A percentile compares a stretch with the other conserved stretches of the same genome.
Conservation (phyloP, 2,888 invertebrate species). For the Ecdyonurus torrentis region DNA sequence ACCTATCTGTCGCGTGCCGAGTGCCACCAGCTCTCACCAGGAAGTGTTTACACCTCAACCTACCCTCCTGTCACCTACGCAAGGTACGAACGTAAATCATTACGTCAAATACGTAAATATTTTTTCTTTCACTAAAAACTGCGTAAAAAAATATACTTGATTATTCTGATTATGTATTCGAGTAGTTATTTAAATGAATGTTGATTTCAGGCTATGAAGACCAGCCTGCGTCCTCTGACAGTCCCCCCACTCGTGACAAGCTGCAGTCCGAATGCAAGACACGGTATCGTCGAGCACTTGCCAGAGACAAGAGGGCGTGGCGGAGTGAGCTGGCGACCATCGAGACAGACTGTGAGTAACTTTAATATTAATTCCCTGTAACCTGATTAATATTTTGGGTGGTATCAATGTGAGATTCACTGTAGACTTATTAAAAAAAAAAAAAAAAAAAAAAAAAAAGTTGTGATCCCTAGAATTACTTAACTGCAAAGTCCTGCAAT, state of each 20-base stretch:
- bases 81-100: too few relatives aligned
- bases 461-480: too few relatives aligned
- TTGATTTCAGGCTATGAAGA: slow-evolving; percentile 40
- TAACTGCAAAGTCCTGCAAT: too few relatives aligned
- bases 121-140: neutral
- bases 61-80: slow-evolving; percentile 20
- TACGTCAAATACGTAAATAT: too few relatives aligned
- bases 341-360: neutral
- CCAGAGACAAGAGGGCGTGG: slow-evolving; percentile 18
- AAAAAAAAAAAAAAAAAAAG: too few relatives aligned
- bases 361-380: too few relatives aligned
- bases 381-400: neutral
- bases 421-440: neutral
- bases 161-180: neutral
- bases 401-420: neutral
- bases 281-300: slow-evolving; percentile 19
- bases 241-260: slow-evolving; percentile 65
- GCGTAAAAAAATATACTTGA: neutral
- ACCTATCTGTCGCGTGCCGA: slow-evolving; percentile 18
- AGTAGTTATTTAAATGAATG: neutral
- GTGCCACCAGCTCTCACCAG: slow-evolving; percentile 14
- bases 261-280: slow-evolving; percentile 28
- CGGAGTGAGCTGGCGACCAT: neutral
- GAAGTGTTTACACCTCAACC: slow-evolving; percentile 23
- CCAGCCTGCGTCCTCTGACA: slow-evolving; percentile 57